Conservation (phyloP, 2,888 invertebrate species). For the Drosophila greeni region DNA sequence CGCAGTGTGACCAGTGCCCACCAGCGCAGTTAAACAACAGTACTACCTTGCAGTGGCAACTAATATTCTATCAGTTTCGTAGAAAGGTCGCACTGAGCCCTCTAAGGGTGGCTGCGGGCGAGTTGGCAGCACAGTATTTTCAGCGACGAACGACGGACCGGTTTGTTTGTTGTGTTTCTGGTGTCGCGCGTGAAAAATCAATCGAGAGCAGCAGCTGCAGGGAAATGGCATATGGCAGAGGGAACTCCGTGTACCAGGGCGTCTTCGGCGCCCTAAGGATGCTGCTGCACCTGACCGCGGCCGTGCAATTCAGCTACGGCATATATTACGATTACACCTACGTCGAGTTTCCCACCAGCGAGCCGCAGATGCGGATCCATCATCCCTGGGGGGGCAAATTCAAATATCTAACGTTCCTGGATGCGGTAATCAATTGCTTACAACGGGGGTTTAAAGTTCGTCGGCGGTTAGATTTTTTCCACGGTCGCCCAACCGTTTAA, state of each 20-base stretch:
- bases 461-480: not conserved
- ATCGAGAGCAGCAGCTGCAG: slow-evolving; percentile 51
- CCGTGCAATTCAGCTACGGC: slow-evolving; percentile 83
- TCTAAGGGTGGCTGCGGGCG: slow-evolving; percentile 15
- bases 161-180: slow-evolving; percentile 33
- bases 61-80: not conserved
- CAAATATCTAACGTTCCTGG: slow-evolving; percentile 86
- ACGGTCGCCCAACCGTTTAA: slow-evolving; percentile 29
- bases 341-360: slow-evolving; percentile 81
- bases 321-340: slow-evolving; percentile 85
- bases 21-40: not conserved
- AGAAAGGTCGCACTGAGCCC: slow-evolving; percentile 11
- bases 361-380: slow-evolving; percentile 63
- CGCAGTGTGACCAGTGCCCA: not conserved
- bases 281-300: slow-evolving; percentile 82
- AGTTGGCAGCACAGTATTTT: slow-evolving; percentile 7
- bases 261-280: slow-evolving; percentile 71
- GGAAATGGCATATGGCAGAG: slow-evolving; percentile 29
- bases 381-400: slow-evolving; percentile 86
- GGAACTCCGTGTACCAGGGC: slow-evolving; percentile 65
- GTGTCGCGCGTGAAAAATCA: slow-evolving; percentile 56
- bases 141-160: slow-evolving; percentile 17
- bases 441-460: slow-evolving; percentile 31
- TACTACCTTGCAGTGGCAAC: not conserved
- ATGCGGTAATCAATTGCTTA: slow-evolving; percentile 59